Base-by-base conservation (phyloP, 2,888 invertebrate species). In the Lasioglossum leucozonium region DNA sequence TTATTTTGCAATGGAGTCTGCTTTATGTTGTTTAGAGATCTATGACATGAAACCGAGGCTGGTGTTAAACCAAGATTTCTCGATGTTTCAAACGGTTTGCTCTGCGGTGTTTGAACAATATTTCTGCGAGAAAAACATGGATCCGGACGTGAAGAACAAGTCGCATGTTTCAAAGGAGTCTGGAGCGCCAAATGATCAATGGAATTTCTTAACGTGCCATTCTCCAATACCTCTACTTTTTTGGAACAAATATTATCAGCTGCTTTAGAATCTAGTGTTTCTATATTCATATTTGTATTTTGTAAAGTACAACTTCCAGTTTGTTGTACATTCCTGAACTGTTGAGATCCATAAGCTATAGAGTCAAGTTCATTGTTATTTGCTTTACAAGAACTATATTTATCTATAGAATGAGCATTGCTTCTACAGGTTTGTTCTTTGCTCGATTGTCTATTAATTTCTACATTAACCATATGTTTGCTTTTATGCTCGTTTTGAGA, bases 101-200 rank as follows among this genome's bases (percentile, higher is more conserved):
- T 92, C 69, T 91, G 93, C 0, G 94, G 94, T 0, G 95, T 95
- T 81, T 92, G 91, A 82, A 92, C 93, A 34, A 94, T 91, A 72
- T 91, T 93, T 76, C 91, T 92, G 74, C 93, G 94, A 2, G 94
- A 93, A 0, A 85, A 69, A 47, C 92, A 93, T 13, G 94, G 93
- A 8, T 89, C 89, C 62, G 94, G 93, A 55, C 91, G 88, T 40
- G 75, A 30, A 10, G 91, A 82, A 22, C 72, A 34, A 13, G 89
- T 89, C n/a, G 85, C 58, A 37, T 91, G 91, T 83, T 95, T 95
- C 62, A 94, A 74, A 4, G 95, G 95, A 13, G 95, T 95, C 42
- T 93, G 92, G 0, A 74, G 76, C 4, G 79, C 58, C 34, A 87
- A 86, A 6, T 87, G 88, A 55, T 85, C 82, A 26, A 26, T 30